A percentile compares a stretch with the other conserved stretches of the same genome.
phyloP scores from a whole-genome alignment of 2,113 vertebrate genomes.

The Gorsachius goisagi region DNA sequence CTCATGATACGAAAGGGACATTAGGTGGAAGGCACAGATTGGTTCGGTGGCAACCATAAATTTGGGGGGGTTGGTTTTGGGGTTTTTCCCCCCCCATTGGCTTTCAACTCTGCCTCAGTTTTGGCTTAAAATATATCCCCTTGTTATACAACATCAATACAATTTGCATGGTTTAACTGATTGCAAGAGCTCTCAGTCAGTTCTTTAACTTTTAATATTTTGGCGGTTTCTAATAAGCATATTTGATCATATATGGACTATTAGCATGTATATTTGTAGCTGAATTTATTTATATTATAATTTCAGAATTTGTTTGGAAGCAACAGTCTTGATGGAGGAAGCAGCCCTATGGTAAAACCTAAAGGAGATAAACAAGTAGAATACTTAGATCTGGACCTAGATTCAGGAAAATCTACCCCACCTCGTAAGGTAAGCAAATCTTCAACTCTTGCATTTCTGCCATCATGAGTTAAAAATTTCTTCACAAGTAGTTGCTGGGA shows the following conservation, averaged over 20 bases:
- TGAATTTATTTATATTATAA: slow-evolving; percentile 12
- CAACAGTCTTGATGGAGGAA: slow-evolving; percentile 86
- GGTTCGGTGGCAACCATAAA: neutral
- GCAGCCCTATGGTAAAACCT: slow-evolving; percentile 92
- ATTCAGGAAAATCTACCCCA: slow-evolving; percentile 92
- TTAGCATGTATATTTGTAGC: neutral
- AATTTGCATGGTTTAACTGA: slow-evolving; percentile 20
- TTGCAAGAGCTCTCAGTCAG: neutral
- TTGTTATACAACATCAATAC: neutral
- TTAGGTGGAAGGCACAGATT: neutral
- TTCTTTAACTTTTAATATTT: neutral
- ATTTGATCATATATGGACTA: neutral
- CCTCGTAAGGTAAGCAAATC: slow-evolving; percentile 87
- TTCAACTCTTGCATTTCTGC: neutral
- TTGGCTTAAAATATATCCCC: neutral
- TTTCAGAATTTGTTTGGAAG: slow-evolving; percentile 80
- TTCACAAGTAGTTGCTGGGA: neutral
- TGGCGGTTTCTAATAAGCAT: neutral
- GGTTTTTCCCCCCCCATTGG: neutral
- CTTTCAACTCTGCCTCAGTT: neutral
- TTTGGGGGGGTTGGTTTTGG: neutral
- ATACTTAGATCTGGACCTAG: slow-evolving; percentile 94
- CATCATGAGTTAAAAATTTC: neutral
- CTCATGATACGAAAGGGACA: neutral
- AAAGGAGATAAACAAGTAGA: slow-evolving; percentile 98